Base-by-base conservation (phyloP, 2,888 invertebrate species). In the Acrobasis repandana region DNA sequence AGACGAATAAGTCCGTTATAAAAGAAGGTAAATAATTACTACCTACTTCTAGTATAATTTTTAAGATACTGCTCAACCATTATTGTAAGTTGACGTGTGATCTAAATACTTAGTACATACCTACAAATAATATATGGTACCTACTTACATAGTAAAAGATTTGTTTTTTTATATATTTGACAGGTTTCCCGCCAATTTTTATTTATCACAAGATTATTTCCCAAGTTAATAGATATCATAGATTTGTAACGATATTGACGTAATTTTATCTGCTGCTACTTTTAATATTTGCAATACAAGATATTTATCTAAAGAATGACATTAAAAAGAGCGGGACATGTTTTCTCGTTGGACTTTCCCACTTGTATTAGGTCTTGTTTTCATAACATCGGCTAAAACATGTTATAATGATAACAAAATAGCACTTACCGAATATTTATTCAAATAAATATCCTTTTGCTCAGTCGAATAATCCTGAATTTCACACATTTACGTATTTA, bases 341-440 rank as follows among this genome's bases (percentile, higher is more conserved):
- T 74, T 75, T 72, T 73, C 77, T 75, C 75, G 73, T 80, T 86
- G 85, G 88, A 90, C 90, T 90, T 86, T 85, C 87, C 87, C 88
- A 88, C 49, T 78, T 74, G 76, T 73, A 74, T 64, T 68, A 73
- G 77, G 70, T 70, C 79, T 75, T 82, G 82, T 86, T 86, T 84
- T 84, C 76, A 75, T 69, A 77, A 76, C 70, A 75, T 67, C 65
- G 66, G 63, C 61, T 69, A 69, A 68, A 68, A 72, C 66, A 63
- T 15, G 15, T 56, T 60, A 59, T 65, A 63, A 65, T 51, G 66
- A 66, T 48, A 46, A 59, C 59, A 15, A 67, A 73, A 71, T 56
- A 67, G 62, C 62, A 94, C 95, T 95, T 91, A 95, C 95, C 93
- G 93, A 93, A 93, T 94, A 94, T 93, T 94, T 94, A 92, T 93